Percentiles rank a stretch among this genome's conserved stretches.
phyloP scores from a whole-genome alignment of 2,797 vertebrate genomes.

The Natrix natrix region DNA sequence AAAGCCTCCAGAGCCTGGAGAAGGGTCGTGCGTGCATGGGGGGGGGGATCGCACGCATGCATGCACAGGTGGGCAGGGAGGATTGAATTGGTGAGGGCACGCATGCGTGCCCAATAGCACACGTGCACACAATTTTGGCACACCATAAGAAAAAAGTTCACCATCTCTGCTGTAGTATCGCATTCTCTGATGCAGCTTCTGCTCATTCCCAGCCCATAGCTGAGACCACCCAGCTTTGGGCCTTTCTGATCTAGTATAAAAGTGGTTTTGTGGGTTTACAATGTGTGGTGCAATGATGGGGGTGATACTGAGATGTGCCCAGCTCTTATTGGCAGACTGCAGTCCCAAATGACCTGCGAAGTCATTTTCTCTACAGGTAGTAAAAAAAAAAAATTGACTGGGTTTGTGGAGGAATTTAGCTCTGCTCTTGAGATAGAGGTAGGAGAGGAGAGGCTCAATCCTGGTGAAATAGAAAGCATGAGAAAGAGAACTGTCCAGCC shows the following conservation, averaged over 20 bases:
- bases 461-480: neutral
- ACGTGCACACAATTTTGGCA: too few species aligned
- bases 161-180: too few species aligned
- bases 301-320: neutral
- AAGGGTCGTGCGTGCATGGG: too few species aligned
- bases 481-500: neutral
- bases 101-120: too few species aligned
- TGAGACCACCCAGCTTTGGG: neutral
- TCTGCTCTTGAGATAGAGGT: neutral
- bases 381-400: neutral
- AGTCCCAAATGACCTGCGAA: neutral
- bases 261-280: neutral
- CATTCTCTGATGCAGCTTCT: neutral
- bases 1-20: too few species aligned
- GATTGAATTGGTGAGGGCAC: too few species aligned
- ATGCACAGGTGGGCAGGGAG: too few species aligned
- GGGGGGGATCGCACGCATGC: too few species aligned
- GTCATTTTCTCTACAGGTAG: neutral
- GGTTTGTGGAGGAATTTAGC: neutral
- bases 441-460: neutral
- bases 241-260: neutral
- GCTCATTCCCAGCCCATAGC: neutral
- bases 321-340: neutral
- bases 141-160: too few species aligned
- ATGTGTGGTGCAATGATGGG: neutral